Conservation (phyloP, 2,113 vertebrate species). For the Thalassoma bifasciatum region DNA sequence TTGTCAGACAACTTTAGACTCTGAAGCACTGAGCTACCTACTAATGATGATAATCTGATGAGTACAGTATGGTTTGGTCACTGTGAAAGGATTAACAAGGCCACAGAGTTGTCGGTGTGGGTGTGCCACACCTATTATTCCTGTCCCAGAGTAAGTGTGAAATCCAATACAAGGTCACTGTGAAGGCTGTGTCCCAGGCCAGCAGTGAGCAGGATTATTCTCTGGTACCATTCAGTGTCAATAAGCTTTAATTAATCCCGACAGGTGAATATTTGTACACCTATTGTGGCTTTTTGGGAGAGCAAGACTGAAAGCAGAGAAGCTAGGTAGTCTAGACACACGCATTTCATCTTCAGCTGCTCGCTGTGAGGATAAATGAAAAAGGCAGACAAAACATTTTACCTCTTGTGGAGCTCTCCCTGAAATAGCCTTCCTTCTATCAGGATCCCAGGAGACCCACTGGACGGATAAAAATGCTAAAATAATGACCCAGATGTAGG, state of each 20-base stretch:
- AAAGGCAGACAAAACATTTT: slow-evolving; percentile 36
- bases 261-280: slow-evolving; percentile 62
- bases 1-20: slow-evolving; percentile 29
- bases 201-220: slow-evolving; percentile 70
- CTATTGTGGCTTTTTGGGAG: slow-evolving; percentile 66
- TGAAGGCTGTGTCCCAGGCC: slow-evolving; percentile 53
- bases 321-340: slow-evolving; percentile 6
- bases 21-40: slow-evolving; percentile 45
- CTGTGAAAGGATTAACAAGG: slow-evolving; percentile 57
- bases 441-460: slow-evolving; percentile 36
- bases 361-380: slow-evolving; percentile 28
- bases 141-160: slow-evolving; percentile 56
- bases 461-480: slow-evolving; percentile 63
- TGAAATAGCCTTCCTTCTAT: slow-evolving; percentile 38
- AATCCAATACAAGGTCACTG: slow-evolving; percentile 80
- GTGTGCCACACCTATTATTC: slow-evolving; percentile 65
- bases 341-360: slow-evolving; percentile 7
- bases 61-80: slow-evolving; percentile 57
- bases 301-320: slow-evolving; percentile 38
- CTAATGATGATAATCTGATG: slow-evolving; percentile 71
- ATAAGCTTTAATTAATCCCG: slow-evolving; percentile 74
- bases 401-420: slow-evolving; percentile 26
- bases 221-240: slow-evolving; percentile 46
- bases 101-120: slow-evolving; percentile 41
- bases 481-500: slow-evolving; percentile 30